phyloP scores from a whole-genome alignment of 1,140 invertebrate species.

The Achroia grisella region DNA sequence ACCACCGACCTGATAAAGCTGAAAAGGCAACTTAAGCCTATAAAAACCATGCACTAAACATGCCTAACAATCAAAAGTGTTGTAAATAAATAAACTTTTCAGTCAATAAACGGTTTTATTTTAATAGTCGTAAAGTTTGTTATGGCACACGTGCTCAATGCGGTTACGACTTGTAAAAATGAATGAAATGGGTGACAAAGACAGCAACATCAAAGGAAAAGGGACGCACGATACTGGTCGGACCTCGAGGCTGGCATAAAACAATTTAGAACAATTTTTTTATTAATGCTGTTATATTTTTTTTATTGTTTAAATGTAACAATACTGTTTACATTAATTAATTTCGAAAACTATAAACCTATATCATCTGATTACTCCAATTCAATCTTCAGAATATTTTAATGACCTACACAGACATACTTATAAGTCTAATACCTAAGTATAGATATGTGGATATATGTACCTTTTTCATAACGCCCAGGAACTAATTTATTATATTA shows the following conservation, averaged over 20 bases:
- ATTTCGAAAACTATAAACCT: too few species aligned
- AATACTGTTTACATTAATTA: too few species aligned
- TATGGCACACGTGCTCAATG: slow-evolving; percentile 52
- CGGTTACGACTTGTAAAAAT: slow-evolving; percentile 56
- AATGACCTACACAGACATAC: too few species aligned
- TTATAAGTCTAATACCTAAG: too few species aligned
- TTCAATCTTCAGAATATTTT: too few species aligned
- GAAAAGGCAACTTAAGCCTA: slow-evolving; percentile 72
- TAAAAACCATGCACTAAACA: slow-evolving; percentile 72
- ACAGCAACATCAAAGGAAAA: slow-evolving; percentile 26
- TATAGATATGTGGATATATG: too few species aligned
- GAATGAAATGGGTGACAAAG: slow-evolving; percentile 61
- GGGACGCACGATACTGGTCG: slow-evolving; percentile 40
- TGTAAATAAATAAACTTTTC: slow-evolving; percentile 64
- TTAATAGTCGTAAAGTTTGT: slow-evolving; percentile 60
- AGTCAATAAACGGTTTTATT: slow-evolving; percentile 68
- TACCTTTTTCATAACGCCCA: too few species aligned
- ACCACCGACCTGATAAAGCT: slow-evolving; percentile 70
- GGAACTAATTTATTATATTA: too few species aligned
- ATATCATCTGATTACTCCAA: too few species aligned
- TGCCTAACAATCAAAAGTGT: slow-evolving; percentile 50
- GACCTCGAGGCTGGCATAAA: slow-evolving; percentile 62
- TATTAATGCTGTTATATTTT: too few species aligned
- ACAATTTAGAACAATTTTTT: slow-evolving; percentile 43
- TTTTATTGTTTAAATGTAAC: too few species aligned